Evolutionary conservation across 2,888 invertebrate genomes (phyloP).

Genomic region (Drosophila differens): DNA sequence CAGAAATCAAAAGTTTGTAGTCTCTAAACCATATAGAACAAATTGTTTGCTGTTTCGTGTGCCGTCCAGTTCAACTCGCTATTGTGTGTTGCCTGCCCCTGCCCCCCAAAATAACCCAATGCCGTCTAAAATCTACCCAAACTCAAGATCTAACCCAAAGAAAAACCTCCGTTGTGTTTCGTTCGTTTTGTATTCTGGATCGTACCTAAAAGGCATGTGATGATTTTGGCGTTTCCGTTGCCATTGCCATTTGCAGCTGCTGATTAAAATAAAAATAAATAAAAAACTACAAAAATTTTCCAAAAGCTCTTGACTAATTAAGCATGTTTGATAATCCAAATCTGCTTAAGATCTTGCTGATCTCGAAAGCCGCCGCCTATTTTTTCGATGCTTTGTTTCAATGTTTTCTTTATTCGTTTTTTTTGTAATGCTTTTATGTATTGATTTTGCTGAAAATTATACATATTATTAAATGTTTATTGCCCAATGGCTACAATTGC

Average conservation of each 20-base stretch:
- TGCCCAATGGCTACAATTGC: constrained; percentile 59
- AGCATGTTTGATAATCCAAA: constrained; percentile 52
- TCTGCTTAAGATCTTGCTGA: constrained; percentile 29
- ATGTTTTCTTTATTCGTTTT: constrained; percentile 35
- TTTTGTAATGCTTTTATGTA: constrained; percentile 47
- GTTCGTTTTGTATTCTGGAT: constrained; percentile 80
- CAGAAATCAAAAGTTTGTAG: constrained; percentile 70
- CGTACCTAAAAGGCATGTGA: constrained; percentile 84
- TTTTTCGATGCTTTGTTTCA: constrained; percentile 46
- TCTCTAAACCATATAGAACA: constrained; percentile 60
- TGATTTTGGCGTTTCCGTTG: constrained; percentile 12
- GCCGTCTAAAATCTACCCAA: constrained; percentile 11
- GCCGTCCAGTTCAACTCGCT: constrained; percentile 20
- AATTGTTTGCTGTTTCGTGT: constrained; percentile 50
- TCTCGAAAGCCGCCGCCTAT: constrained; percentile 18
- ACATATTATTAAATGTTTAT: constrained; percentile 5
- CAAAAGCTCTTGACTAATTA: constrained; percentile 57
- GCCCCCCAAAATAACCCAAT: constrained; percentile 6
- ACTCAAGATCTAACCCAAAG: constrained; percentile 33
- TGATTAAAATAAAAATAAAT: constrained; percentile 48
- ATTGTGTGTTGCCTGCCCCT: constrained; percentile 10
- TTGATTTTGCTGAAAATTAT: neutral
- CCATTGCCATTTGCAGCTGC: constrained; percentile 32
- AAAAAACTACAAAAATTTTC: constrained; percentile 1
- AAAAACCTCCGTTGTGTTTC: constrained; percentile 47